phyloP scores from a whole-genome alignment of 1,140 invertebrate species.

The Microplitis mediator region DNA sequence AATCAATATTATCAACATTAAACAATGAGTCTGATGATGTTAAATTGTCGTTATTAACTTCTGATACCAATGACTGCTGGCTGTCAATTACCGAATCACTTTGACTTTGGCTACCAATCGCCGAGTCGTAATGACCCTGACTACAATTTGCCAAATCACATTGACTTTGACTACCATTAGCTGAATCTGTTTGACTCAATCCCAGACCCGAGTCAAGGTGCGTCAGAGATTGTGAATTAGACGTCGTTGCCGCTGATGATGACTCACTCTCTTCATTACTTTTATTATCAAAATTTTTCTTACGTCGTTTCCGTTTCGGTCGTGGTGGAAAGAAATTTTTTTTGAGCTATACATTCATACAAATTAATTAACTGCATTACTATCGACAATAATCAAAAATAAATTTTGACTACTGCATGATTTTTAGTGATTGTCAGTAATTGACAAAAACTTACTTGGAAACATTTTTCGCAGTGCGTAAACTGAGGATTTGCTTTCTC shows the following conservation, averaged over 20 bases:
- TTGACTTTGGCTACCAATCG: neutral
- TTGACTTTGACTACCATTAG: conserved; percentile 20
- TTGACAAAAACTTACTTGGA: conserved; percentile 60
- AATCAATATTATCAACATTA: neutral
- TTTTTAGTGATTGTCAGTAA: conserved; percentile 2
- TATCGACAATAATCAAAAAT: neutral
- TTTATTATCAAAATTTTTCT: conserved; percentile 9
- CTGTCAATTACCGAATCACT: too few species aligned
- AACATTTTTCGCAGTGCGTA: conserved; percentile 72
- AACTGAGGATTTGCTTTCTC: conserved; percentile 69
- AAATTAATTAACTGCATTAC: conserved; percentile 4
- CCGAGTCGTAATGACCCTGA: neutral
- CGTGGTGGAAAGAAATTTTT: conserved; percentile 70
- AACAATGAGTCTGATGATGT: neutral
- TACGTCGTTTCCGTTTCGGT: conserved; percentile 60
- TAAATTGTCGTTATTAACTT: neutral
- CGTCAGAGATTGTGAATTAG: conserved; percentile 23
- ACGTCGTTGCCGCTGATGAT: neutral
- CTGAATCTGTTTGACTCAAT: conserved; percentile 33
- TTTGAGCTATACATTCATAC: conserved; percentile 62
- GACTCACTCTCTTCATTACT: neutral
- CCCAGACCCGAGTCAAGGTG: conserved; percentile 43
- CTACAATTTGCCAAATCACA: conserved; percentile 18
- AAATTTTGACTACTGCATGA: neutral
- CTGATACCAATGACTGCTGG: neutral